Conservation (phyloP, 2,888 invertebrate genomes). For the Drymonia ruficornis region DNA sequence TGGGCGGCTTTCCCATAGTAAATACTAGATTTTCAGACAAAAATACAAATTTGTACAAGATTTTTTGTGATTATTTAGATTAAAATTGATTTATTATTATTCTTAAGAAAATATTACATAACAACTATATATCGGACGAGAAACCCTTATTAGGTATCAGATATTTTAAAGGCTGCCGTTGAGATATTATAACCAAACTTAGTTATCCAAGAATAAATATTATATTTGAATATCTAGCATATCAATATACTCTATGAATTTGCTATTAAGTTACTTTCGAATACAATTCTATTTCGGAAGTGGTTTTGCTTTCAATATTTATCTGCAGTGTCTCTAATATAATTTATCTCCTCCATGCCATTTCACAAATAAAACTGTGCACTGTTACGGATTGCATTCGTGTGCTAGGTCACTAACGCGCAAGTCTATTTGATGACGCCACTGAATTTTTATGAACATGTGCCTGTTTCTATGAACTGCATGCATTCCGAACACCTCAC, state of each 20-base stretch:
- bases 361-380: conserved; percentile 4
- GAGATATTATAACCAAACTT: too few relatives aligned
- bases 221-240: too few relatives aligned
- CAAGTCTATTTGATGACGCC: conserved; percentile 40
- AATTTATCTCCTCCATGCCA: neutral
- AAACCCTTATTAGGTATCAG: too few relatives aligned
- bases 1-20: conserved; percentile 53
- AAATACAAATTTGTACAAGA: conserved; percentile 20
- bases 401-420: conserved; percentile 47
- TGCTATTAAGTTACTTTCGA: too few relatives aligned
- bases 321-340: neutral
- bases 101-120: too few relatives aligned
- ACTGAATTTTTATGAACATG: conserved; percentile 31
- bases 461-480: conserved; percentile 11
- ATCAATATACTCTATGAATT: too few relatives aligned
- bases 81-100: too few relatives aligned
- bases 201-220: neutral
- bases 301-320: conserved; percentile 4
- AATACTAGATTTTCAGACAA: conserved; percentile 52
- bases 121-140: too few relatives aligned
- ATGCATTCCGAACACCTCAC: neutral
- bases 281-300: too few relatives aligned
- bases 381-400: conserved; percentile 35
- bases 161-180: too few relatives aligned
- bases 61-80: too few relatives aligned